Evolutionary conservation across 2,888 invertebrate species (phyloP).

Genomic region (Lacanobia wlatinum): DNA sequence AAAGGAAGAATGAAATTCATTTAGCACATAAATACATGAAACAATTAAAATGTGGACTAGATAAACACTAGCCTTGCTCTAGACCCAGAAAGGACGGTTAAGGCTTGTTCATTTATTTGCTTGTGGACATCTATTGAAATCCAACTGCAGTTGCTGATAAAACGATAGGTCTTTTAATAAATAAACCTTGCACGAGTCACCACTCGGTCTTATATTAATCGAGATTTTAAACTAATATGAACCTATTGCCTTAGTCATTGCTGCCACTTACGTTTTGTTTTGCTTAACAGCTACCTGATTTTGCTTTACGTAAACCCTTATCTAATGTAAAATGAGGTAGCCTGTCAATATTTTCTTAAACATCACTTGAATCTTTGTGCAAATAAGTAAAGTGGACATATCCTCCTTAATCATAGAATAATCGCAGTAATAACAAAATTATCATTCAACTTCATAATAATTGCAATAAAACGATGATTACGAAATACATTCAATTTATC

Average conservation of each 20-base stretch:
- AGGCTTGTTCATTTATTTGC: too few relatives aligned
- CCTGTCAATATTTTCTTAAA: slow-evolving; percentile 22
- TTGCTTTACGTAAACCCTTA: neutral
- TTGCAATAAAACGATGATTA: slow-evolving; percentile 39
- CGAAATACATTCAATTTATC: slow-evolving; percentile 38
- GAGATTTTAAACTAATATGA: neutral
- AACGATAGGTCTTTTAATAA: too few relatives aligned
- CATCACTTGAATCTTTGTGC: slow-evolving; percentile 30
- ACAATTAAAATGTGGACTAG: neutral
- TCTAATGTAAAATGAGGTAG: slow-evolving; percentile 35
- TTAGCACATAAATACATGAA: too few relatives aligned
- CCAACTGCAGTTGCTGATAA: neutral
- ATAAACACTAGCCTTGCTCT: too few relatives aligned
- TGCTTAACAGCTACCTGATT: slow-evolving; percentile 4
- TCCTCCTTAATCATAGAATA: slow-evolving; percentile 34
- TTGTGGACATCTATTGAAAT: neutral
- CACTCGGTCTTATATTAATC: neutral
- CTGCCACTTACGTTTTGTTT: neutral
- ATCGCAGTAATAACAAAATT: slow-evolving; percentile 41
- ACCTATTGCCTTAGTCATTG: neutral
- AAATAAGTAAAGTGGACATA: slow-evolving; percentile 43
- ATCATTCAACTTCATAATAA: slow-evolving; percentile 28
- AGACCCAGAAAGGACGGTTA: too few relatives aligned
- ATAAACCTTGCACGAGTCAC: too few relatives aligned
- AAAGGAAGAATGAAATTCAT: too few relatives aligned